phyloP scores from a whole-genome alignment of 2,888 invertebrate species.

The Polymixis flavicincta region DNA sequence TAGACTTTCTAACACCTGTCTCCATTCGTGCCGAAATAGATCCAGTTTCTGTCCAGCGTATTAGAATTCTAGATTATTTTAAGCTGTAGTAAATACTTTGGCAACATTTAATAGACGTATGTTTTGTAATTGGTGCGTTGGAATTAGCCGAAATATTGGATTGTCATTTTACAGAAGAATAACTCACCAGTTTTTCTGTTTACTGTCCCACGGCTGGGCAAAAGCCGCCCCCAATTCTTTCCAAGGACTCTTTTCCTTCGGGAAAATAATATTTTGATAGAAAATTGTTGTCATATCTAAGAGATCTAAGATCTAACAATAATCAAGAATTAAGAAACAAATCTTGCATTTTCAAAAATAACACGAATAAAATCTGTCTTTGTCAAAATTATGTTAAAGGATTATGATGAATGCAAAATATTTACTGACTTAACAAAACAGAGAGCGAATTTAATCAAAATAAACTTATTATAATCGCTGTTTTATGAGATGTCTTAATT shows the following conservation, averaged over 20 bases:
- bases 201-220: too few relatives aligned
- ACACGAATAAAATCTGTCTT: background rate
- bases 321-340: background rate
- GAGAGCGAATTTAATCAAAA: conserved; percentile 13
- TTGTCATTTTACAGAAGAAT: background rate
- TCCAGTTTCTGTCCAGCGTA: conserved; percentile 49
- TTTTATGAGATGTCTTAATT: conserved; percentile 39
- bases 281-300: background rate
- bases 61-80: conserved; percentile 49
- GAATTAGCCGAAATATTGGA: background rate
- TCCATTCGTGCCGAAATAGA: conserved; percentile 57
- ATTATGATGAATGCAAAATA: background rate
- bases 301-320: background rate
- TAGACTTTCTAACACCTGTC: conserved; percentile 72
- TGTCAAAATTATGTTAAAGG: conserved; percentile 14
- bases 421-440: conserved; percentile 17
- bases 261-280: too few relatives aligned
- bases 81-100: conserved; percentile 29
- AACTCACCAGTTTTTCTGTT: too few relatives aligned
- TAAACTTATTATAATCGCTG: conserved; percentile 13
- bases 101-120: background rate
- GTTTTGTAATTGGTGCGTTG: background rate
- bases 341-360: background rate
- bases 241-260: too few relatives aligned
- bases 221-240: too few relatives aligned